Percentiles rank a stretch among this genome's conserved stretches.
These are phyloP conservation scores for Chymomyza amoena DNA, from an alignment of 2,888 invertebrate genomes.

Conservation along the genomic window DNA sequence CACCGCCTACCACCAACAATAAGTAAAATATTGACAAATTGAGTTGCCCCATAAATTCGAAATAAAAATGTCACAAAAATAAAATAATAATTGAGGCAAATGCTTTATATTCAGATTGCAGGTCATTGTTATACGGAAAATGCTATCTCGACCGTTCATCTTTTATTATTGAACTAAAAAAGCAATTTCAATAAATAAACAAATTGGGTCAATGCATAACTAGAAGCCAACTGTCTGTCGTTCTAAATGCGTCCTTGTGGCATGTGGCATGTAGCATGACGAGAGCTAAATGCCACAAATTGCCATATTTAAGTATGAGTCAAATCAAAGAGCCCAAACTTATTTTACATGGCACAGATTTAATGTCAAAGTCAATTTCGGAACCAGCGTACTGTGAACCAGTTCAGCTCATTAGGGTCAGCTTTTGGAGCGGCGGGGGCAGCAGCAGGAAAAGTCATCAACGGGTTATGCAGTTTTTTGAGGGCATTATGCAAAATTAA, in stretches of 20 bases:
- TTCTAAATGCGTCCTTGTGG: not conserved
- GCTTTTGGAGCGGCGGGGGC: not conserved
- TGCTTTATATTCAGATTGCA: conserved; percentile 17
- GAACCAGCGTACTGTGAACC: not conserved
- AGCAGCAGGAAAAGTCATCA: not conserved
- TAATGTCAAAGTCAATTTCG: not conserved
- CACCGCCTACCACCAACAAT: not conserved
- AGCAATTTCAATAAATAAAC: conserved; percentile 23
- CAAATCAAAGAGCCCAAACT: not conserved
- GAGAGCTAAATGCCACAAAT: not conserved
- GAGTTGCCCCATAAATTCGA: conserved; percentile 44
- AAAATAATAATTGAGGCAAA: conserved; percentile 63
- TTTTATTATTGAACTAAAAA: conserved; percentile 2
- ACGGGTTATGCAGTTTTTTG: not conserved
- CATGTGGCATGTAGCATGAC: not conserved
- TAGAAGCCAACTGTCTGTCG: too few species aligned
- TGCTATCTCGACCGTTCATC: not conserved
- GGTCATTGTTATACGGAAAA: not conserved
- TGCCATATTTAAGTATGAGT: not conserved
- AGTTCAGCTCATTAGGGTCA: not conserved
- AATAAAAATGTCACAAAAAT: conserved; percentile 36
- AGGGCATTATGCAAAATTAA: not conserved
- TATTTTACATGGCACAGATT: not conserved
- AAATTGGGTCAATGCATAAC: conserved; percentile 16
- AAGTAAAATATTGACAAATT: conserved; percentile 48